These are phyloP conservation scores for Acanthosepion pharaonis DNA, from an alignment of 2,888 invertebrate genomes.

Conservation along the genomic window DNA sequence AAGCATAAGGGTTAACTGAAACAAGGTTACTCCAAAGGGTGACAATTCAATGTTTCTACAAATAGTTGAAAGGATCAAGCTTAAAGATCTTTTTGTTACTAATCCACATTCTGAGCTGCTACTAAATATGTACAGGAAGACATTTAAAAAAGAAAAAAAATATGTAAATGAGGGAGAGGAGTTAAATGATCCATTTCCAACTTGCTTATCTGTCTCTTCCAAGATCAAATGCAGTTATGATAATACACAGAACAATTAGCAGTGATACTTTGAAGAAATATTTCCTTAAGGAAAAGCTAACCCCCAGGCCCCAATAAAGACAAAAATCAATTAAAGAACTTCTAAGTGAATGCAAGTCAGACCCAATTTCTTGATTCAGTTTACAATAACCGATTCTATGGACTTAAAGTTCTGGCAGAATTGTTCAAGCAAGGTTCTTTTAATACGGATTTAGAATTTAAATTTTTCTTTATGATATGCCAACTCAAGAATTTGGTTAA, in stretches of 20 bases:
- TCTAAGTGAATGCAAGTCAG: not conserved
- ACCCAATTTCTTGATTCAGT: not conserved
- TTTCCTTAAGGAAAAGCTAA: not conserved
- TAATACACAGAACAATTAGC: not conserved
- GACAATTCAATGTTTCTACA: not conserved
- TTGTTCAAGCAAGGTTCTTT: not conserved
- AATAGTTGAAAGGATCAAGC: not conserved
- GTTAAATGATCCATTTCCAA: not conserved
- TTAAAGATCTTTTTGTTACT: not conserved
- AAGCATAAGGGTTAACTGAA: not conserved
- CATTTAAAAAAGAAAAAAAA: not conserved
- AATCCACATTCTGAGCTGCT: not conserved
- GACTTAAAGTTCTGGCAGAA: not conserved
- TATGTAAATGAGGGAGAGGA: not conserved
- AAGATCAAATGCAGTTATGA: not conserved
- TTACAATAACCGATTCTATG: not conserved
- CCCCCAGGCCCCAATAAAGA: not conserved
- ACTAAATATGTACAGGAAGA: not conserved
- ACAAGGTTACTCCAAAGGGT: not conserved
- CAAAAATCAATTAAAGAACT: not conserved
- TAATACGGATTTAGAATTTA: not conserved
- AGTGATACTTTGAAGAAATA: not conserved
- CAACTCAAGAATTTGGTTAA: not conserved
- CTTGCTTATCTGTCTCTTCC: not conserved
- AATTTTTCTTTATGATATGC: not conserved